Evolutionary conservation across 2,888 invertebrate species (phyloP).

Genomic region (Stenichneumon culpator): DNA sequence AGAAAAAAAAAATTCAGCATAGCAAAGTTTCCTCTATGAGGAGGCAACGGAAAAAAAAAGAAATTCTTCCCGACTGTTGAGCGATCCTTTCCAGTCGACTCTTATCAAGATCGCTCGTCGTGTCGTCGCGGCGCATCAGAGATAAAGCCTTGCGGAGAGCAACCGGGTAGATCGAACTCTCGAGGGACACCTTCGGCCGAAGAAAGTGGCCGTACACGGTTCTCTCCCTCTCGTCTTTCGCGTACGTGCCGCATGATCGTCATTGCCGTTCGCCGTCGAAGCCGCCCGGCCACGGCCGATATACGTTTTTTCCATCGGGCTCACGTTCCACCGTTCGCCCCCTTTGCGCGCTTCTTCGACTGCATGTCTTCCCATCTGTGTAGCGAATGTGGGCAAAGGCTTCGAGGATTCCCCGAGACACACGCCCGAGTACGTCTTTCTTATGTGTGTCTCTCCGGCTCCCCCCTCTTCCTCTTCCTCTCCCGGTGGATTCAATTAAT

Average conservation of each 20-base stretch:
- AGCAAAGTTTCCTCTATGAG: no score
- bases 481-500: conserved; percentile 79
- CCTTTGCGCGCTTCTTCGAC: conserved; percentile 53
- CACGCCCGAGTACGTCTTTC: conserved; percentile 63
- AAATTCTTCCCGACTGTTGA: conserved; percentile 25
- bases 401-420: conserved; percentile 12
- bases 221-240: conserved; percentile 48
- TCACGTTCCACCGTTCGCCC: conserved; percentile 56
- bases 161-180: conserved; percentile 60
- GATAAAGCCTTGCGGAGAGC: conserved; percentile 59
- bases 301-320: conserved; percentile 37
- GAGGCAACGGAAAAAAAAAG: conserved; percentile 19
- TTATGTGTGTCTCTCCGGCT: conserved; percentile 52
- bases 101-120: conserved; percentile 68
- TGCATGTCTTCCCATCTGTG: conserved; percentile 23
- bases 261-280: conserved; percentile 46
- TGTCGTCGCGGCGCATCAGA: conserved; percentile 64
- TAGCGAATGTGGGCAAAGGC: conserved; percentile 19
- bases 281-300: background rate
- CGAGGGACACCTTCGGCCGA: conserved; percentile 62
- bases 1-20: no score
- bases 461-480: background rate
- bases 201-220: conserved; percentile 67
- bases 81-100: conserved; percentile 60
- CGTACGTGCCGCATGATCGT: conserved; percentile 57